A percentile compares a stretch with the other conserved stretches of the same genome.
Evolutionary conservation across 2,113 vertebrate genomes (phyloP).

Genomic region (Odontesthes bonariensis): DNA sequence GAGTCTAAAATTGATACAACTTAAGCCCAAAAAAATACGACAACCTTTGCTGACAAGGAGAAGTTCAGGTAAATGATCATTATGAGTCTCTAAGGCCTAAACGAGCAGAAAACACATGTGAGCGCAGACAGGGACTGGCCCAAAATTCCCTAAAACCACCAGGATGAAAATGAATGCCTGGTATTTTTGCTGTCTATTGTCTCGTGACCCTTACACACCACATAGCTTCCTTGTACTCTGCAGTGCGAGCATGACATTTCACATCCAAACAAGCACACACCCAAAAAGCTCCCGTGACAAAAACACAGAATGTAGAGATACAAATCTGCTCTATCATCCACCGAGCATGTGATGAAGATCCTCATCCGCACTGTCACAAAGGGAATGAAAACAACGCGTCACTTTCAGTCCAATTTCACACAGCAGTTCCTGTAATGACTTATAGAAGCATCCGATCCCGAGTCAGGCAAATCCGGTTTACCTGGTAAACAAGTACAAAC

Average conservation of each 20-base stretch:
- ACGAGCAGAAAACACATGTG: not conserved
- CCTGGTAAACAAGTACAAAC: not conserved
- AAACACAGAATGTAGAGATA: not conserved
- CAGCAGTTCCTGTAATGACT: not conserved
- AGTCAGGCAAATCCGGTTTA: not conserved
- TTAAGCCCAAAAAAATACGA: no score
- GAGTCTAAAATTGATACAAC: no score
- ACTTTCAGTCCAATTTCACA: not conserved
- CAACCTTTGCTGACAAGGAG: no score
- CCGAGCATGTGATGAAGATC: constrained; percentile 13
- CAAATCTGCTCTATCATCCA: constrained; percentile 10
- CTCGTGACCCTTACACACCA: not conserved
- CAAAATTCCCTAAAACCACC: constrained; percentile 2
- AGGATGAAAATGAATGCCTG: constrained; percentile 1
- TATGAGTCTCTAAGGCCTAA: not conserved
- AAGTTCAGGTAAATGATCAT: no score
- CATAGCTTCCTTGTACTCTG: constrained; percentile 18
- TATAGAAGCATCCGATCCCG: not conserved
- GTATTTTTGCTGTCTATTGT: constrained; percentile 3
- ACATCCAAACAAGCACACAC: constrained; percentile 21
- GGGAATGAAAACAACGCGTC: constrained; percentile 30
- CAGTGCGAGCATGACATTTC: not conserved
- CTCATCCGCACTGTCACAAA: constrained; percentile 1
- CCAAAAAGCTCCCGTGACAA: not conserved
- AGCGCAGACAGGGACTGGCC: not conserved